Base-by-base conservation (phyloP, 1,140 invertebrate species). In the Cotesia chilonis region DNA sequence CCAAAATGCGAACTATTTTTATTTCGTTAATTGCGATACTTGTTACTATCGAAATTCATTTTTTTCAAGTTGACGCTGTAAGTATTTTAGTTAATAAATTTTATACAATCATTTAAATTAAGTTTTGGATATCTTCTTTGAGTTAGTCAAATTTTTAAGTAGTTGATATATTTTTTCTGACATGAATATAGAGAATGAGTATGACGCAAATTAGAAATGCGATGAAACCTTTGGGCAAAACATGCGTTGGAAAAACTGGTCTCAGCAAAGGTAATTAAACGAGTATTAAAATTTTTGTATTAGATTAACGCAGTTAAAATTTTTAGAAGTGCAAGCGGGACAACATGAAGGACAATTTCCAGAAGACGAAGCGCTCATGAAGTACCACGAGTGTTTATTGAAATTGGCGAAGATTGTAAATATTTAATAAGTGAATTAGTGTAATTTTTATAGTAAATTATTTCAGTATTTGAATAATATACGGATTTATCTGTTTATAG, bases 351-450 rank as follows among this genome's bases (percentile, higher is more conserved):
- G 76, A 64, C 37, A 51, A 9, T 76, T 77, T 41, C 63, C 70
- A 9, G 63, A 68, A 4, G 64, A 65, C n/a, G 65, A 72, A 12
- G 14, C 59, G 37, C 71, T 76, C 4, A 59, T 73, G 69, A 76
- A 72, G 36, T 77, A 77, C 59, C 17, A 76, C n/a, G 52, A 68
- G 14, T 77, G 76, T 47, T 41, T 75, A 6, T 28, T 75, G 35
- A 66, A 59, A 3, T 71, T 74, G 72, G 74, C 74, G 72, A 73
- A 76, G 36, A 69, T 71, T 10, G 41, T 47, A 47, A 10, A 47
- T 47, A 10, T 9, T 47, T 9, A 47, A 5, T 41, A 7, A 41
- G 38, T 41, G 5, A 41, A 7, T 1, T 7, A 41, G 5, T 41
- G 1, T 5, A 41, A 41, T 41, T 1, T 28, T 28, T 28, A 28